Percentiles rank a stretch among this genome's conserved stretches.
These are phyloP conservation scores for Drosophila koepferae DNA, from an alignment of 2,888 invertebrate species.

Conservation along the genomic window DNA sequence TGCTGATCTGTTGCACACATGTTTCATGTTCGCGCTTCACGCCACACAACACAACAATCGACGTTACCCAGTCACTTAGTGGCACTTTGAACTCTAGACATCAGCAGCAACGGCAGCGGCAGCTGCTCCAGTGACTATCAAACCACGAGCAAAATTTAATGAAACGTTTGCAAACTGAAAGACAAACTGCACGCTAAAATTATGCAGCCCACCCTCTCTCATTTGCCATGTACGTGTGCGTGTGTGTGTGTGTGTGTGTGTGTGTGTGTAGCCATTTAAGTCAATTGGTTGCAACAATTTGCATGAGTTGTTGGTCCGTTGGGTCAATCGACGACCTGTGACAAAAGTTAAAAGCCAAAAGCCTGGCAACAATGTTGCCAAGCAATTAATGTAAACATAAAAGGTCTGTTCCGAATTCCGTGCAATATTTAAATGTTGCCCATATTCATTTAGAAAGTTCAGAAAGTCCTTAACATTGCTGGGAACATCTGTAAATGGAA, in stretches of 20 bases:
- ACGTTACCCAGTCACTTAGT: conserved; percentile 73
- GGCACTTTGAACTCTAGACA: conserved; percentile 68
- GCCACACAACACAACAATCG: conserved; percentile 36
- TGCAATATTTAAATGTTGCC: conserved; percentile 5
- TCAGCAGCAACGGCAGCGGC: conserved; percentile 22
- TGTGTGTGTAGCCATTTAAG: conserved; percentile 54
- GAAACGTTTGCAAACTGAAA: conserved; percentile 34
- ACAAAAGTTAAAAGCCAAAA: conserved; percentile 15
- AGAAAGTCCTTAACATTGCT: neutral
- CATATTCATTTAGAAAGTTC: conserved; percentile 15
- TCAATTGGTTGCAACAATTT: conserved; percentile 68
- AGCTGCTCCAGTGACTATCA: conserved; percentile 55
- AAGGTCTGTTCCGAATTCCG: conserved; percentile 9
- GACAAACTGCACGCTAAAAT: conserved; percentile 44
- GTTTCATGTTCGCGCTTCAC: conserved; percentile 50
- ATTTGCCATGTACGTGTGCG: neutral
- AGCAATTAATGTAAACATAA: conserved; percentile 17
- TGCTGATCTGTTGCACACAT: conserved; percentile 58
- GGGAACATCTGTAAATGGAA: conserved; percentile 6
- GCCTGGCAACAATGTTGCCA: conserved; percentile 35
- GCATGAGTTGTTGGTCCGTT: conserved; percentile 54
- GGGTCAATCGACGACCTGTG: conserved; percentile 51
- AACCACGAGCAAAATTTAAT: conserved; percentile 45
- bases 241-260: conserved; percentile 9
- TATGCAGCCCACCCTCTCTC: conserved; percentile 38